These are phyloP conservation scores for Ursus arctos DNA, from an alignment of 2,113 vertebrate genomes.

Conservation along the genomic window DNA sequence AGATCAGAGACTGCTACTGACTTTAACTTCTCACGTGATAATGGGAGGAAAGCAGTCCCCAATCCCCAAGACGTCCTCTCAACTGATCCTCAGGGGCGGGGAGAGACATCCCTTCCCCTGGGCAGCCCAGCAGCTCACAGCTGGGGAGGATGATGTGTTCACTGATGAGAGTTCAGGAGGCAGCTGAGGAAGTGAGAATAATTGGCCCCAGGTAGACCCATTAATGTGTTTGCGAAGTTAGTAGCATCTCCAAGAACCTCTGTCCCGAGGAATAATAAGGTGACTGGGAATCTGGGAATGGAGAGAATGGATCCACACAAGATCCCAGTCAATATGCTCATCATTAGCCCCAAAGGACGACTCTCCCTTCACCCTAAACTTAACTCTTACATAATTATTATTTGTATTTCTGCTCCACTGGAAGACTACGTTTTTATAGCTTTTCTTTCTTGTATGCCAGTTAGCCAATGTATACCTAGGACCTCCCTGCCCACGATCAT, in stretches of 20 bases:
- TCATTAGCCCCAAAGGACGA: not conserved
- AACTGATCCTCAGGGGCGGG: not conserved
- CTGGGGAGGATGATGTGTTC: not conserved
- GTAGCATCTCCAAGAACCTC: constrained; percentile 10
- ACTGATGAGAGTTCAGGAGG: not conserved
- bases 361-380: not conserved
- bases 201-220: constrained; percentile 58
- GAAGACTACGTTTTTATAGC: not conserved
- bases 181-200: constrained; percentile 61
- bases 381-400: not conserved
- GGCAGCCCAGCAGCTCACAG: not conserved
- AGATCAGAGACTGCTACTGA: not conserved
- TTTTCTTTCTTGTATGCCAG: constrained; percentile 34
- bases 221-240: constrained; percentile 50
- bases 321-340: not conserved
- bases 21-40: not conserved
- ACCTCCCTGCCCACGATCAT: not conserved
- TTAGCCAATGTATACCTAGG: not conserved
- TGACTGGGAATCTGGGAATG: not conserved
- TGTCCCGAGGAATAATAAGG: not conserved
- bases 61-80: not conserved
- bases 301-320: not conserved
- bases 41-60: not conserved
- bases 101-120: not conserved
- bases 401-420: not conserved